These are phyloP conservation scores for Stictocephala bisonia DNA, from an alignment of 2,888 invertebrate species.

Conservation along the genomic window DNA sequence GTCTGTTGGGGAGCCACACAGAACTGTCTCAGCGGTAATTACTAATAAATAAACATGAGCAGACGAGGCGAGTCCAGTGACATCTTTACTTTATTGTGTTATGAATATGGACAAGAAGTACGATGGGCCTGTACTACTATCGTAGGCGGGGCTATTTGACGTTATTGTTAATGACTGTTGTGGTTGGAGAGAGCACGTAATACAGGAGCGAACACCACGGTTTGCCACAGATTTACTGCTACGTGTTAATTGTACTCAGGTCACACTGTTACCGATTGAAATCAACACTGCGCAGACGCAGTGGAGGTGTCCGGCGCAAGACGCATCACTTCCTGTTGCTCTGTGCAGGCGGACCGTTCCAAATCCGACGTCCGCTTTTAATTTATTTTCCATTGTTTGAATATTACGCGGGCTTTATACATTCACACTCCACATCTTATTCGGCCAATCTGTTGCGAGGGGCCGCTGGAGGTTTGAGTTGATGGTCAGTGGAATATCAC, in stretches of 20 bases:
- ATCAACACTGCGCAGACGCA: slow-evolving; percentile 1
- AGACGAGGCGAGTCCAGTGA: slow-evolving; percentile 23
- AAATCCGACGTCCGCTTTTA: slow-evolving; percentile 16
- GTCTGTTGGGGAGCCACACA: too few relatives aligned
- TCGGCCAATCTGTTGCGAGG: too few relatives aligned
- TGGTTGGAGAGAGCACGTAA: not conserved
- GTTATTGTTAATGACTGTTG: slow-evolving; percentile 14
- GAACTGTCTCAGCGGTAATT: slow-evolving; percentile 20
- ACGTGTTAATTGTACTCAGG: slow-evolving; percentile 6
- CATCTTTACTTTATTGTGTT: slow-evolving; percentile 39
- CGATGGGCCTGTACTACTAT: not conserved
- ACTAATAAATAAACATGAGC: slow-evolving; percentile 40
- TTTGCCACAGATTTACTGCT: not conserved
- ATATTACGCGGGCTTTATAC: slow-evolving; percentile 3
- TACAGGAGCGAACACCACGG: too few relatives aligned
- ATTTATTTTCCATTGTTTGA: slow-evolving; percentile 31
- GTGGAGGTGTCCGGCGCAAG: not conserved
- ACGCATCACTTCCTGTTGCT: not conserved
- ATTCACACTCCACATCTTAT: slow-evolving; percentile 17
- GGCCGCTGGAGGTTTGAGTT: too few relatives aligned
- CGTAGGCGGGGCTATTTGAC: slow-evolving; percentile 22
- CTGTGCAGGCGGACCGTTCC: not conserved
- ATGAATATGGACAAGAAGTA: slow-evolving; percentile 24
- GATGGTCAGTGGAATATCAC: too few relatives aligned
- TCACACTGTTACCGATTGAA: not conserved